These are phyloP conservation scores for Mallateleia sp. DNA, from an alignment of 2,888 invertebrate genomes.

Conservation along the genomic window DNA sequence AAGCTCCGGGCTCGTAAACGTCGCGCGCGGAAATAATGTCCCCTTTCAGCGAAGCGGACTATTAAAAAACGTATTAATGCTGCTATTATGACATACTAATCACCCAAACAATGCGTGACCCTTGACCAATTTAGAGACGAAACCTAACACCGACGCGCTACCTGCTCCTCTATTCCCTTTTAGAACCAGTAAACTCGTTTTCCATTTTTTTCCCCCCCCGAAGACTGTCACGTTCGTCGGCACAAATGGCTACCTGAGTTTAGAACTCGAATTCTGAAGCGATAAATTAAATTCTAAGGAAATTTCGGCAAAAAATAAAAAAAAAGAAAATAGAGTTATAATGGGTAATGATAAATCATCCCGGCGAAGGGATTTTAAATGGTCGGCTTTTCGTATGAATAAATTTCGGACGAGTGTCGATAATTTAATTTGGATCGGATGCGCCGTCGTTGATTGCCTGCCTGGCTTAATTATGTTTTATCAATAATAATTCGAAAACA, in stretches of 20 bases:
- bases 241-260: conserved; percentile 69
- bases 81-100: conserved; percentile 82
- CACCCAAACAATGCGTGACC: conserved; percentile 82
- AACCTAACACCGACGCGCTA: conserved; percentile 64
- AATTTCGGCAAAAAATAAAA: conserved; percentile 35
- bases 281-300: conserved; percentile 33
- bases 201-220: conserved; percentile 18
- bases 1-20: conserved; percentile 56
- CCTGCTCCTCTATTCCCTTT: conserved; percentile 61
- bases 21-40: conserved; percentile 78
- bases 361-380: conserved; percentile 15
- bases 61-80: conserved; percentile 82
- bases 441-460: conserved; percentile 9
- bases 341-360: conserved; percentile 40
- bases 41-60: conserved; percentile 80
- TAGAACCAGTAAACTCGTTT: conserved; percentile 57
- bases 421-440: conserved; percentile 23
- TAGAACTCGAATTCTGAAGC: conserved; percentile 55
- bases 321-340: conserved; percentile 33
- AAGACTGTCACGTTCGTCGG: conserved; percentile 67
- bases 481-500: not conserved
- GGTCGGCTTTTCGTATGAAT: conserved; percentile 19
- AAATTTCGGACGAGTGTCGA: conserved; percentile 1
- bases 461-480: conserved; percentile 4
- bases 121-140: conserved; percentile 73